Evolutionary conservation across 2,797 vertebrate genomes (phyloP), one percentile per base, ranked within the genome.

Genomic region (Etheostoma perlongum): DNA sequence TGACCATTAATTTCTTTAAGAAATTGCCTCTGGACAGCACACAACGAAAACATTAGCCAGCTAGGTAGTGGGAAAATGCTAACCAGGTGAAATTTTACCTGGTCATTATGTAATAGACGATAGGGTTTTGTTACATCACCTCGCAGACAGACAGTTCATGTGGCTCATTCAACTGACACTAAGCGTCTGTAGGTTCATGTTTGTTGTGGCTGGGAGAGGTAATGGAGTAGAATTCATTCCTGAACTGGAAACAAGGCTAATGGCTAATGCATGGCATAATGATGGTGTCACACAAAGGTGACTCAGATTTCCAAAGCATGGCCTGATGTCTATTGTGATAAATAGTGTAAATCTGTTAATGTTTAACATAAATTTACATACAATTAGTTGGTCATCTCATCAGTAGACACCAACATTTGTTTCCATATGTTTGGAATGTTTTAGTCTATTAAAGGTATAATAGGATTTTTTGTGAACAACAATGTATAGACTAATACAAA

Each of bases 51-150:
- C 64, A 54, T 16, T 69, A 71, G 51, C 46, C 25, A 15, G 74
- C 47, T 15, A 58, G 30, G 51, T 42, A 30, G 33, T 15, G 55
- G 66, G 18, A 52, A 69, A 65, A 69, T 66, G 60, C 59, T 72
- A 64, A 75, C 49, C 55, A 76, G 68, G 54, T 72, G 66, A 79
- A 72, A 55, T 67, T 59, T 71, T 72, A 75, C 55, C 81, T 70
- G 61, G 53, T 65, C 49, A 25, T 61, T 51, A 30, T 19, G 69
- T 75, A 49, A 21, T 16, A 54, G 6, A 48, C 19, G 44, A 68
- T 14, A 47, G 0, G 55, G 44, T 61, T 62, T 70, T 57, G 81
- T 77, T 52, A 52, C 51, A 74, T 75, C 48, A 23, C 55, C n/a
- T n/a, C 1, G 0, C 52, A 16, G 11, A 7, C 58, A 65, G 67